A percentile compares a stretch with the other conserved stretches of the same genome.
Conservation (phyloP, 2,113 vertebrate species). For the Nyctibius bracteatus region DNA sequence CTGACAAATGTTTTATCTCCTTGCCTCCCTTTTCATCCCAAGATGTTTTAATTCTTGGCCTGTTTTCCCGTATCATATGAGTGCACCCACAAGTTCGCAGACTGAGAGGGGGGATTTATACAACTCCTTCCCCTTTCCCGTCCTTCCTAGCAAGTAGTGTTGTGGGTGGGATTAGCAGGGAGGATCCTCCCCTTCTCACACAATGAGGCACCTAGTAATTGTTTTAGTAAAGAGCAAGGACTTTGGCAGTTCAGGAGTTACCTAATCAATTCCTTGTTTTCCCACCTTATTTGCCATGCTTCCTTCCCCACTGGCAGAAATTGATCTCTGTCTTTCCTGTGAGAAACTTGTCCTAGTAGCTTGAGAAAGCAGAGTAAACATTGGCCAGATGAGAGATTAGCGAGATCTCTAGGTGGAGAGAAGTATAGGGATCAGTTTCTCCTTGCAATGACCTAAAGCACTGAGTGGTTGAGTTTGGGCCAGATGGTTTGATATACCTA, state of each 20-base stretch:
- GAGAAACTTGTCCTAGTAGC: not conserved
- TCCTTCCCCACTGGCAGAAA: not conserved
- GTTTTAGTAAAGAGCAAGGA: not conserved
- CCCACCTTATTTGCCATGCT: not conserved
- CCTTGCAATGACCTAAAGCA: not conserved
- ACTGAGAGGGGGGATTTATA: not conserved
- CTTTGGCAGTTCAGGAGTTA: not conserved
- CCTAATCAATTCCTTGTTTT: no score
- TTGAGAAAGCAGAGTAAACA: not conserved
- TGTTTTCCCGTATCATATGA: no score
- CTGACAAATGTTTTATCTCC: no score
- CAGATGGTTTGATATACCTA: not conserved
- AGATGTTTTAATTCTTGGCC: no score
- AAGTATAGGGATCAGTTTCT: not conserved
- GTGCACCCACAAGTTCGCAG: not conserved
- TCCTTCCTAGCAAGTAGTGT: not conserved
- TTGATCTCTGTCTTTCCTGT: not conserved
- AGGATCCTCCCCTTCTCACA: not conserved
- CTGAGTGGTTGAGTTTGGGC: not conserved
- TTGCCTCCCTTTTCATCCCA: no score
- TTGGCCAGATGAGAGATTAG: not conserved
- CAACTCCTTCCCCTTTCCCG: not conserved
- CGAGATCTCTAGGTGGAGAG: not conserved
- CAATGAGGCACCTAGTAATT: not conserved
- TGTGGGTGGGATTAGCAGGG: not conserved